Conservation (phyloP, 1,140 invertebrate genomes). For the Coptotermes formosanus region DNA sequence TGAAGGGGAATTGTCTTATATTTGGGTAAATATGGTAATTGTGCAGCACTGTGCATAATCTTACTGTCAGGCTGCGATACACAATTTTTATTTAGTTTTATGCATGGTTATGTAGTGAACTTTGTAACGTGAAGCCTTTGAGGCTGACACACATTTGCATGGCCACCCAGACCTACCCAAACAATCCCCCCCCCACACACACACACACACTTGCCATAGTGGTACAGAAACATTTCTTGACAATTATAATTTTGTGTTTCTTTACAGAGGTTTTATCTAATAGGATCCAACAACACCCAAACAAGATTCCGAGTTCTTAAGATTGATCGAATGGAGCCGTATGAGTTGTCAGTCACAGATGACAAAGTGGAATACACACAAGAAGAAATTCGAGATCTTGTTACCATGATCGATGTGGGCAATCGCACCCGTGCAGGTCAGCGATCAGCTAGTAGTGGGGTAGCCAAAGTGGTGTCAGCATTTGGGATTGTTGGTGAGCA, state of each 20-base stretch:
- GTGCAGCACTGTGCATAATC: no score
- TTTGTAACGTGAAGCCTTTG: not conserved
- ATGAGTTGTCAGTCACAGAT: slow-evolving; percentile 79
- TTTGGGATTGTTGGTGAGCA: slow-evolving; percentile 86
- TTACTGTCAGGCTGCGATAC: not conserved
- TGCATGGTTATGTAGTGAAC: not conserved
- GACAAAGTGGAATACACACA: slow-evolving; percentile 90
- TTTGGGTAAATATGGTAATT: no score
- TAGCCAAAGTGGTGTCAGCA: slow-evolving; percentile 77
- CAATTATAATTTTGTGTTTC: not conserved
- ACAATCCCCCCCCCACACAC: not conserved
- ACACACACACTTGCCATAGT: not conserved
- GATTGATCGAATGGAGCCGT: slow-evolving; percentile 86
- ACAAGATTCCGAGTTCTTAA: slow-evolving; percentile 88
- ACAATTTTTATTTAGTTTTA: not conserved
- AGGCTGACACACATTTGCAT: not conserved
- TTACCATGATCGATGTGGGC: slow-evolving; percentile 80
- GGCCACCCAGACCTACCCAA: not conserved
- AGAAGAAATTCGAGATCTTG: slow-evolving; percentile 79
- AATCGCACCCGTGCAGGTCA: slow-evolving; percentile 62
- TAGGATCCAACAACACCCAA: slow-evolving; percentile 92
- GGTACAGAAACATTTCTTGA: not conserved
- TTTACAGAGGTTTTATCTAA: slow-evolving; percentile 81
- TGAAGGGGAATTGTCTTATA: no score
- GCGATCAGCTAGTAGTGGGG: slow-evolving; percentile 50